Percentiles rank a stretch among this genome's conserved stretches.
Conservation (phyloP, 2,113 vertebrate species). For the Butastur rufipennis region DNA sequence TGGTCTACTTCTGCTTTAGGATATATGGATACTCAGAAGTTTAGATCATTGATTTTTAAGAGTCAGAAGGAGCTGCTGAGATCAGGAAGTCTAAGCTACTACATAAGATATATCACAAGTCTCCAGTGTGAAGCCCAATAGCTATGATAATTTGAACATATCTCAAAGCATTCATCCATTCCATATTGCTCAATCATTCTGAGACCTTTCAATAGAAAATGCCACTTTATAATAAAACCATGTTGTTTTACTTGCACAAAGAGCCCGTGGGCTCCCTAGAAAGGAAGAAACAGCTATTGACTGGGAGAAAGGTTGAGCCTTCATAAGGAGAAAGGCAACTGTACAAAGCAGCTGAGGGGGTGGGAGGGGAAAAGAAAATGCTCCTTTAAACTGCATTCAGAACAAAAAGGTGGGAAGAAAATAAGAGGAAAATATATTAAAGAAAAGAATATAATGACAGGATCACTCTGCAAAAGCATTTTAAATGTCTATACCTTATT, state of each 20-base stretch:
- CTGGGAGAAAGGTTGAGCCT: slow-evolving; percentile 33
- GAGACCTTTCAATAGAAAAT: not conserved
- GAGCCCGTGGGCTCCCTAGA: not conserved
- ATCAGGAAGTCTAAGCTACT: not conserved
- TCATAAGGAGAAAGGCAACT: slow-evolving; percentile 10
- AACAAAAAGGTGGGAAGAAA: not conserved
- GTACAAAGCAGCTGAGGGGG: not conserved
- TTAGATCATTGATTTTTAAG: not conserved
- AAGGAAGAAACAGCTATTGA: slow-evolving; percentile 11
- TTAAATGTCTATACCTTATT: slow-evolving; percentile 1
- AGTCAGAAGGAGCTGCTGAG: not conserved
- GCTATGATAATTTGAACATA: not conserved
- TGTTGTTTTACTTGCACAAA: not conserved
- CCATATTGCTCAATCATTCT: not conserved
- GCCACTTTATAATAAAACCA: not conserved
- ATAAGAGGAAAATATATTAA: not conserved
- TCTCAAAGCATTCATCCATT: not conserved
- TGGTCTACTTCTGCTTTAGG: not conserved
- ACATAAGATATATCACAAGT: not conserved
- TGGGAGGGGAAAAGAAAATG: slow-evolving; percentile 2
- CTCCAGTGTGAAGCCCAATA: not conserved
- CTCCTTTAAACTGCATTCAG: not conserved
- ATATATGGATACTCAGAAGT: not conserved
- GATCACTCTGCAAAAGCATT: slow-evolving; percentile 1
- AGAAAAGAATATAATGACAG: not conserved